These are phyloP conservation scores for Xanthia icteritia DNA, from an alignment of 2,888 invertebrate species.

Conservation along the genomic window DNA sequence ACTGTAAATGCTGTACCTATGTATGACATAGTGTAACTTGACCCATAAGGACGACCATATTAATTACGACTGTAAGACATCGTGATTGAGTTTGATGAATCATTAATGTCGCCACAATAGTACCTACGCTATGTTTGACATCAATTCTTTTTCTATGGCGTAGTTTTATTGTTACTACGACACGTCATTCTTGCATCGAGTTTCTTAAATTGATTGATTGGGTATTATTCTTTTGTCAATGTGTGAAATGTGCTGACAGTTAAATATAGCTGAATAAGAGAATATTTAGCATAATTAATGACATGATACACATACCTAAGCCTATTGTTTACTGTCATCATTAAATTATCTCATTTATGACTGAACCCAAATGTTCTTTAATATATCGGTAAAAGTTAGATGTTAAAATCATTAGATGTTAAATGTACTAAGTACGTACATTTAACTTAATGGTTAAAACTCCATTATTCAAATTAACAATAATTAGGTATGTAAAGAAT, in stretches of 20 bases:
- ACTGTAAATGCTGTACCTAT: constrained; percentile 14
- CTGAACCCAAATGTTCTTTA: neutral
- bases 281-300: constrained; percentile 20
- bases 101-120: constrained; percentile 42
- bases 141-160: constrained; percentile 24
- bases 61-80: constrained; percentile 22
- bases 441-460: neutral
- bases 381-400: neutral
- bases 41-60: constrained; percentile 26
- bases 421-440: too few relatives aligned
- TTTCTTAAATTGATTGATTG: constrained; percentile 62
- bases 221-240: constrained; percentile 71
- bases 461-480: neutral
- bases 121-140: constrained; percentile 28
- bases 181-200: constrained; percentile 9
- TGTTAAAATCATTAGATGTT: too few relatives aligned
- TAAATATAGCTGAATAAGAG: neutral
- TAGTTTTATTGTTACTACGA: constrained; percentile 26
- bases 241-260: constrained; percentile 41
- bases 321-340: constrained; percentile 1
- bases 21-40: constrained; percentile 24
- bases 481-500: neutral
- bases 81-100: constrained; percentile 36
- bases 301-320: constrained; percentile 7
- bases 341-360: neutral